Evolutionary conservation across 2,797 vertebrate species (phyloP).

Genomic region (Gila robusta): DNA sequence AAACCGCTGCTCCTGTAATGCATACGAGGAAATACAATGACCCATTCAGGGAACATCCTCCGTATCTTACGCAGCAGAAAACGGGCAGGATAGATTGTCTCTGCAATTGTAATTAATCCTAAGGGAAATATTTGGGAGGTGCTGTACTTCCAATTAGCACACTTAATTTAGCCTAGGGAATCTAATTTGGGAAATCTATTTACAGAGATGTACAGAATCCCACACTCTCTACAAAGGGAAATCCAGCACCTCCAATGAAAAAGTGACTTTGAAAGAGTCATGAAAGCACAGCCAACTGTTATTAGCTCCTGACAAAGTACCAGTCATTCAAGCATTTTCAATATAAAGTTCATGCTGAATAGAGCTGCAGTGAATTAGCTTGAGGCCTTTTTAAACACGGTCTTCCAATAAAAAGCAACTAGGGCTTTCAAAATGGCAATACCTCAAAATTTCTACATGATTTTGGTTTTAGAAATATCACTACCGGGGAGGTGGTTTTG

Average conservation of each 20-base stretch:
- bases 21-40: constrained; percentile 16
- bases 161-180: constrained; percentile 57
- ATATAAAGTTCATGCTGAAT: constrained; percentile 17
- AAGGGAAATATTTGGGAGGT: constrained; percentile 43
- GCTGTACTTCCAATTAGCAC: constrained; percentile 49
- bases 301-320: constrained; percentile 1
- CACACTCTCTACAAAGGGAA: constrained; percentile 55
- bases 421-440: neutral
- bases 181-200: constrained; percentile 51
- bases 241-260: constrained; percentile 40
- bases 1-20: neutral
- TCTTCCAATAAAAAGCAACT: constrained; percentile 14
- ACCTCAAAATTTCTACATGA: neutral
- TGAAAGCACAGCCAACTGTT: constrained; percentile 15
- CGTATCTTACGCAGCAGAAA: constrained; percentile 36
- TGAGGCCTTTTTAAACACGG: constrained; percentile 7
- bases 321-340: constrained; percentile 34
- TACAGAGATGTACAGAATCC: constrained; percentile 33
- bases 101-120: constrained; percentile 57
- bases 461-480: constrained; percentile 1
- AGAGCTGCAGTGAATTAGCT: constrained; percentile 7
- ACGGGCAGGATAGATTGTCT: constrained; percentile 36
- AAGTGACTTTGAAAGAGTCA: constrained; percentile 40
- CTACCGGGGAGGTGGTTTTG: neutral
- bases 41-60: constrained; percentile 8